These are phyloP conservation scores for Mantis religiosa DNA, from an alignment of 2,888 invertebrate genomes.

Conservation along the genomic window DNA sequence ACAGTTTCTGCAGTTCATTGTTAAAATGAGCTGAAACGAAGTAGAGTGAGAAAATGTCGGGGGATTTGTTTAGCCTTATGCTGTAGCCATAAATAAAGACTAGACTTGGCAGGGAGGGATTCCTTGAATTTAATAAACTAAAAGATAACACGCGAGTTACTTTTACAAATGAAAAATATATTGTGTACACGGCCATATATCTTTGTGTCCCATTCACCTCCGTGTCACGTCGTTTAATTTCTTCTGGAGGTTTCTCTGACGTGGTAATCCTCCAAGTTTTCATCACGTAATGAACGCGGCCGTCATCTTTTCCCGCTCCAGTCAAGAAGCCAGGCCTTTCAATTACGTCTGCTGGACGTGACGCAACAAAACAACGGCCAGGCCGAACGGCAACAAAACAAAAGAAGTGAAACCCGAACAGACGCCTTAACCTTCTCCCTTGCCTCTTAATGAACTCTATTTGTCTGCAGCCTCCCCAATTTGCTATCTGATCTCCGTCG, in stretches of 20 bases:
- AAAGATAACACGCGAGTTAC: background rate
- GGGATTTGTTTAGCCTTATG: background rate
- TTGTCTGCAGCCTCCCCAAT: slow-evolving; percentile 8
- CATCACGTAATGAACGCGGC: background rate
- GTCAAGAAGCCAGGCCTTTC: background rate
- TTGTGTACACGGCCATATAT: background rate
- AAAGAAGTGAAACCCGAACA: background rate
- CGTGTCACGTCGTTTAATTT: background rate
- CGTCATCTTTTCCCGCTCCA: background rate
- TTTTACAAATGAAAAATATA: background rate
- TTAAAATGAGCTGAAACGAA: background rate
- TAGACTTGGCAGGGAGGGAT: background rate
- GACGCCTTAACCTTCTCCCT: slow-evolving; percentile 3
- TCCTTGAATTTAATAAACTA: background rate
- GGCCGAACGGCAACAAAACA: background rate
- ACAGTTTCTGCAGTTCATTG: background rate
- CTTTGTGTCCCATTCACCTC: background rate
- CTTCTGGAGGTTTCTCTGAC: background rate
- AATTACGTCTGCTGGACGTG: background rate
- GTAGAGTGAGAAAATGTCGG: background rate
- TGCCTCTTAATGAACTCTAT: slow-evolving; percentile 12
- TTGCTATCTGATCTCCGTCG: slow-evolving; percentile 8
- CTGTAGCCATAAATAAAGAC: background rate
- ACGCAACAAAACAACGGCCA: no score
- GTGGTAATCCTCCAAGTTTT: background rate